A percentile compares a stretch with the other conserved stretches of the same genome.
Conservation (phyloP, 2,797 vertebrate species). For the Lithobates sylvaticus region DNA sequence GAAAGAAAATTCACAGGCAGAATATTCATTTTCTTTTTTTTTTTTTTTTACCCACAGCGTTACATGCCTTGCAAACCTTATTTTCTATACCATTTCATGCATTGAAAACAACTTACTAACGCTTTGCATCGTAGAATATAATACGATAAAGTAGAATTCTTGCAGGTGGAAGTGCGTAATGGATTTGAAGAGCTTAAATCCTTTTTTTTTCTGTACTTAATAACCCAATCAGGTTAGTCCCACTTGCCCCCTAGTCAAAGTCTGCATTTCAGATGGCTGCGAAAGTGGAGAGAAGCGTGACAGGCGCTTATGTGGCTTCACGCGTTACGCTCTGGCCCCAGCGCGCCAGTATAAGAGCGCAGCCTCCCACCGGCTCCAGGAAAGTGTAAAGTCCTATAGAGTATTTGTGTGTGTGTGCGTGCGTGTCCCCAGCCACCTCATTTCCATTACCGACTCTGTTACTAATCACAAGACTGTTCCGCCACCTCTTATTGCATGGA, state of each 20-base stretch:
- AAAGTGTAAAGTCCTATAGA: neutral
- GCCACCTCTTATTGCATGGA: neutral
- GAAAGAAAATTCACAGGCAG: neutral
- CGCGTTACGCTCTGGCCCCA: slow-evolving; percentile 24
- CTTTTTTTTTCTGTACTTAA: neutral
- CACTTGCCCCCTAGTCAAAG: neutral
- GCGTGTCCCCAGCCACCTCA: neutral
- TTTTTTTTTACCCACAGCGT: neutral
- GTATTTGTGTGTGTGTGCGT: neutral
- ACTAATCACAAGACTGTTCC: neutral
- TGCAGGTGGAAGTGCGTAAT: neutral
- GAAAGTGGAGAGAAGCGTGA: slow-evolving; percentile 11
- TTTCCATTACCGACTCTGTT: slow-evolving; percentile 1
- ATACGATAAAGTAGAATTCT: neutral
- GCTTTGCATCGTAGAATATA: neutral
- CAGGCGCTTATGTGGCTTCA: slow-evolving; percentile 15
- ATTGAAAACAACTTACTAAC: neutral
- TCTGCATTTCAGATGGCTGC: slow-evolving; percentile 3
- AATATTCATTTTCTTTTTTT: slow-evolving; percentile 41
- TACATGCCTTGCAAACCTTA: neutral
- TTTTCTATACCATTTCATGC: neutral
- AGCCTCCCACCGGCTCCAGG: slow-evolving; percentile 2
- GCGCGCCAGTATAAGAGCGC: neutral
- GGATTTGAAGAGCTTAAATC: neutral
- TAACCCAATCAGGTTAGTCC: neutral